A percentile compares a stretch with the other conserved stretches of the same genome.
These are phyloP conservation scores for Amazona finschi DNA, from an alignment of 2,797 vertebrate genomes.

Conservation along the genomic window DNA sequence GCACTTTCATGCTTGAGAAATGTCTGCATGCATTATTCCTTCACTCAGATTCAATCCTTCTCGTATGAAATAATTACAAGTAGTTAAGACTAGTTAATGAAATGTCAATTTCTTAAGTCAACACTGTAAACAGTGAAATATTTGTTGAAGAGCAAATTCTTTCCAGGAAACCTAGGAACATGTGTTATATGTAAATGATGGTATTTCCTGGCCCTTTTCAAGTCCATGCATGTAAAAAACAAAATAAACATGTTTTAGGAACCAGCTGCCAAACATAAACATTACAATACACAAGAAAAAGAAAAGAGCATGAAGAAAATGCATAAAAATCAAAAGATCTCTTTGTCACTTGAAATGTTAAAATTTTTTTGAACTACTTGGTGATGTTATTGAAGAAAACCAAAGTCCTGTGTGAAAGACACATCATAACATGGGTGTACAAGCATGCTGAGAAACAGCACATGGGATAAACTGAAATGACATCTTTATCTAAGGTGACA, in stretches of 20 bases:
- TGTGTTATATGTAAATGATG: constrained; percentile 27
- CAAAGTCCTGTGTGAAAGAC: constrained; percentile 36
- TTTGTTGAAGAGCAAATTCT: neutral
- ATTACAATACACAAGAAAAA: constrained; percentile 33
- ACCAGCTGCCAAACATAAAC: constrained; percentile 5
- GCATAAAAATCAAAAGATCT: neutral
- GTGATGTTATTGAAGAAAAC: constrained; percentile 45
- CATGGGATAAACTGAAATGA: constrained; percentile 8
- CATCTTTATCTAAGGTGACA: constrained; percentile 10
- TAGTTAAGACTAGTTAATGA: constrained; percentile 1
- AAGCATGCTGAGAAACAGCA: constrained; percentile 16
- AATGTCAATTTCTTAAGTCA: neutral
- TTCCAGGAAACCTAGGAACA: constrained; percentile 26
- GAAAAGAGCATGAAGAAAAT: constrained; percentile 37
- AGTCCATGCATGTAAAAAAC: constrained; percentile 60
- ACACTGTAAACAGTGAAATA: neutral
- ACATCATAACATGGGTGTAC: neutral
- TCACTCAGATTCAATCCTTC: neutral
- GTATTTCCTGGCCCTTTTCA: constrained; percentile 36
- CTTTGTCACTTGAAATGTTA: neutral
- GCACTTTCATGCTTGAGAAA: constrained; percentile 21
- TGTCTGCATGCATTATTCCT: neutral
- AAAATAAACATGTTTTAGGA: neutral
- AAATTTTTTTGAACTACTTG: neutral
- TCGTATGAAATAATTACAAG: neutral